Conservation (phyloP, 2,113 vertebrate species). For the Anthoscopus minutus region DNA sequence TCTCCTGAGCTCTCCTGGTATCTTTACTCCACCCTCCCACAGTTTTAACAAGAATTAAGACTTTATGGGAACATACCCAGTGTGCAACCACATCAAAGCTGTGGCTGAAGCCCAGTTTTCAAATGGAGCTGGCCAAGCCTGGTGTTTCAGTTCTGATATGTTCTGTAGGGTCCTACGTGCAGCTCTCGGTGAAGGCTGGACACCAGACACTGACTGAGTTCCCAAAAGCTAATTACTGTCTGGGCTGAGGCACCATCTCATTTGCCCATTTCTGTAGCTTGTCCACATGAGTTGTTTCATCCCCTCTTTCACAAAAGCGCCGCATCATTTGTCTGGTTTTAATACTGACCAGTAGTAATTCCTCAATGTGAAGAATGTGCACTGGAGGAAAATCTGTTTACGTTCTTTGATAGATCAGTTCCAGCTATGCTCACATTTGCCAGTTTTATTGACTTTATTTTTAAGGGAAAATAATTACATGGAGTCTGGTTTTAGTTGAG, state of each 20-base stretch:
- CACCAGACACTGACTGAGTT: background rate
- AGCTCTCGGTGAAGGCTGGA: background rate
- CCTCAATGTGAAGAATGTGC: conserved; percentile 11
- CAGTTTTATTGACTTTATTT: conserved; percentile 21
- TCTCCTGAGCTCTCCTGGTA: background rate
- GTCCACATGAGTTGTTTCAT: background rate
- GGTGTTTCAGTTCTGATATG: background rate
- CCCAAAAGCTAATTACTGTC: background rate
- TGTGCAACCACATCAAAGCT: conserved; percentile 11
- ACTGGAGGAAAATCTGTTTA: background rate
- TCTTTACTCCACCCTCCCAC: background rate
- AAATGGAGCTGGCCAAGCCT: background rate
- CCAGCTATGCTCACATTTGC: conserved; percentile 8
- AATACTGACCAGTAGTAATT: background rate
- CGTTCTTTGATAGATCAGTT: conserved; percentile 6
- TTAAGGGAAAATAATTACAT: background rate
- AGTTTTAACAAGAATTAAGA: background rate
- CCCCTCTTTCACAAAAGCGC: background rate
- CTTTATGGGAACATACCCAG: background rate
- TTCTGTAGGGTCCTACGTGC: background rate
- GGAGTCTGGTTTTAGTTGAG: background rate
- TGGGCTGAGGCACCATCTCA: background rate
- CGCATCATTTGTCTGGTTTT: background rate
- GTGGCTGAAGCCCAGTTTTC: background rate
- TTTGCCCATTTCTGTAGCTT: background rate